Base-by-base conservation (phyloP, 2,888 invertebrate species). In the Ypsolopha sequella region DNA sequence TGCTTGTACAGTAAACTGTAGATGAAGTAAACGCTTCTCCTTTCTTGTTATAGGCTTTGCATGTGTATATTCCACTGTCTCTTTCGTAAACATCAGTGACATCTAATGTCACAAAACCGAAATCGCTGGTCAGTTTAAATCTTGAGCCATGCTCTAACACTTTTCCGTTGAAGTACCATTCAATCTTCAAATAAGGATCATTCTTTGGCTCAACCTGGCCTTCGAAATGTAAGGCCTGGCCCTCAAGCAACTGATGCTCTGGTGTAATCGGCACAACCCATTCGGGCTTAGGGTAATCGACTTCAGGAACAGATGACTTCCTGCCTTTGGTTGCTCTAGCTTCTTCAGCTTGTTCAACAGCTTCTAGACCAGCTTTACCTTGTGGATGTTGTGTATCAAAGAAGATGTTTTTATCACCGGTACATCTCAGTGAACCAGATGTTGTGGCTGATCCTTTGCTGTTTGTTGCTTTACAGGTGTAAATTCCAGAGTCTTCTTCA, bases 111-210 rank as follows among this genome's bases (percentile, higher is more conserved):
- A 98, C 98, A 71, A 96, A 98, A 51, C 99, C 99, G 73, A 98
- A 98, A 69, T 99, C 99, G 68, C 93, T 95, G 1, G 95, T 95
- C 70, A 96, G 92, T 74, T 96, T 96, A 75, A 96, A 97, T 58
- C 97, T 89, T 2, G 96, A 93, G 54, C 94, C 96, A 70, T 95
- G 94, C 60, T 94, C 94, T 48, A 97, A 77, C 36, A 92, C 89
- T 80, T 96, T 95, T 48, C 96, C 96, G 70, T 97, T 97, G 70
- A 97, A 95, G 76, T 94, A 96, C 97, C 97, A 97, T 81, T 97
- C 96, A 58, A 97, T 93, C 69, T 93, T 95, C 50, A 97, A 81
- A 65, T 95, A 92, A 7, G 96, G 96, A 87, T 97, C 97, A 70
- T 94, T 93, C 70, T 96, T 96, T 0, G 98, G 98, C 71, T 97